Base-by-base conservation (phyloP, 2,888 invertebrate genomes). In the Heliconius hortense region DNA sequence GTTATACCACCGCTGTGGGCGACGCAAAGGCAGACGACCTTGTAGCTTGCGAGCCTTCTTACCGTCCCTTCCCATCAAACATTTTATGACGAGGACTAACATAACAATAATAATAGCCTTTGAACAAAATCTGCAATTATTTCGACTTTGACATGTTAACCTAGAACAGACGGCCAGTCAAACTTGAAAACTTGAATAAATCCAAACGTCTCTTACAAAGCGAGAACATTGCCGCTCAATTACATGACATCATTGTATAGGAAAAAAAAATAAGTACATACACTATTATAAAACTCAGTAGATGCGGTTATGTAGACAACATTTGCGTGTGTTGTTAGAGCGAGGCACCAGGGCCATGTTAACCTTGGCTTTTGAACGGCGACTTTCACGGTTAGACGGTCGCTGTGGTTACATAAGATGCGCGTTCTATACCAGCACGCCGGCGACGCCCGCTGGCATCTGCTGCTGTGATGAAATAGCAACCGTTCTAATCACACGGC, bases 341-440 rank as follows among this genome's bases (percentile, higher is more conserved):
- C 87, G 85, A 86, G 86, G 84, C 87, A 85, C 88, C 91, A 91
- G 89, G 91, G 93, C 89, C 91, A 85, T 84, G 88, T 84, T 92
- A 92, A 93, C 94, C 94, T 94, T 94, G 94, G 93, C 92, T 93
- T 93, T 93, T 93, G 92, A 93, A 90, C 90, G 91, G 90, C 88
- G 90, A 93, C 94, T 94, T 94, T 94, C 94, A 94, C 93, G 94
- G 93, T 94, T 93, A 93, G 93, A 90, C 91, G 89, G 91, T 85
- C 88, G 90, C 82, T 81, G 35, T 82, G 48, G 87, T 92, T 93
- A 92, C 90, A 91, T 92, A 92, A 93, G 93, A 91, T 90, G 91
- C 84, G 87, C 89, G 86, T 81, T 84, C 84, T 83, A 81, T 82
- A 82, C 82, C 82, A 81, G 82, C 83, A 82, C 83, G 82, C 82